phyloP scores from a whole-genome alignment of 2,113 vertebrate species.

The Tapirus terrestris region DNA sequence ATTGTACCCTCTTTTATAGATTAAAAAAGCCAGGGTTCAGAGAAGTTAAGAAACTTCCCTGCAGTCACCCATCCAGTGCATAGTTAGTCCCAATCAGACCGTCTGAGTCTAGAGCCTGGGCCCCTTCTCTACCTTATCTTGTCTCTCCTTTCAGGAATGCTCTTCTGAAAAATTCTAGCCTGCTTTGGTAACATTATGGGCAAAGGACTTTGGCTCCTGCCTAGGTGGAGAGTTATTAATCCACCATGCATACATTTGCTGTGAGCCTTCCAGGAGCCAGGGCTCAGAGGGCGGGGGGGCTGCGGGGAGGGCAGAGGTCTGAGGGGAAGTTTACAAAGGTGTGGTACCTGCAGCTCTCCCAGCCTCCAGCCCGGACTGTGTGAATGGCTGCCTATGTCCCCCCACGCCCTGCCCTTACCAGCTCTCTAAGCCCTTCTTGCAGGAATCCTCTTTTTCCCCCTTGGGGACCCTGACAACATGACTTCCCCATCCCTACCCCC shows the following conservation, averaged over 20 bases:
- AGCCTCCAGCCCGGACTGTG: rapidly evolving
- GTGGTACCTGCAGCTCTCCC: neutral
- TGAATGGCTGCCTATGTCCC: neutral
- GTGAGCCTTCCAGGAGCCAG: neutral
- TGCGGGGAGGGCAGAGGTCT: neutral
- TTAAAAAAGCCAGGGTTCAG: neutral
- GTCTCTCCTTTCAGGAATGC: neutral
- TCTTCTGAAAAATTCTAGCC: neutral
- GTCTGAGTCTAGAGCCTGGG: neutral
- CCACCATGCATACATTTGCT: neutral
- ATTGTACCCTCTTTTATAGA: neutral
- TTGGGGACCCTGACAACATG: neutral
- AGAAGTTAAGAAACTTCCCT: neutral
- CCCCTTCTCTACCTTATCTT: neutral
- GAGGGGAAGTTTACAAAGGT: neutral
- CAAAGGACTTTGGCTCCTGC: constrained; percentile 45
- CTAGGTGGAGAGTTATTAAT: neutral
- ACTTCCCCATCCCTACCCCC: neutral
- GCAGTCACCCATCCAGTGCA: neutral
- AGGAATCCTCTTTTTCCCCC: neutral
- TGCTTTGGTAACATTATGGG: constrained; percentile 32
- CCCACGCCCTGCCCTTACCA: neutral
- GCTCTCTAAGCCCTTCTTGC: neutral
- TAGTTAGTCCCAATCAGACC: neutral
- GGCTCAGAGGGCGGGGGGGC: neutral